Conservation (phyloP, 2,888 invertebrate genomes). For the Lasioglossum villosulum region DNA sequence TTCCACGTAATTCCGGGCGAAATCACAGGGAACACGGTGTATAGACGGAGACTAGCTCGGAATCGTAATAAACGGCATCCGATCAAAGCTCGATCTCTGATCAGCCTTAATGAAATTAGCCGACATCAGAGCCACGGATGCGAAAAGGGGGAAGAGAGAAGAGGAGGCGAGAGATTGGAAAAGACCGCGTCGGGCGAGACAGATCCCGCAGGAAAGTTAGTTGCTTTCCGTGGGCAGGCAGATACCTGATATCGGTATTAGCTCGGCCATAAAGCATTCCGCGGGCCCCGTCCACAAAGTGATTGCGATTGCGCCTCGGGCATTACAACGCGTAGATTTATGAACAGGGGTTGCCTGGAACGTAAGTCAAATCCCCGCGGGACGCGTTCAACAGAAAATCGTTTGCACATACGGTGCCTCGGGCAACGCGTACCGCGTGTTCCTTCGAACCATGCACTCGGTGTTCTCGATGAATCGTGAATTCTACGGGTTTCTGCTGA, state of each 20-base stretch:
- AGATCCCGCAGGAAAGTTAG: conserved; percentile 38
- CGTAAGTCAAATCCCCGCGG: conserved; percentile 65
- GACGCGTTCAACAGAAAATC: conserved; percentile 60
- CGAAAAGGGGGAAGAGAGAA: not conserved
- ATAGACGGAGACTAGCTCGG: not conserved
- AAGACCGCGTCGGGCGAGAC: conserved; percentile 30
- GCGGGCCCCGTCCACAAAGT: conserved; percentile 59
- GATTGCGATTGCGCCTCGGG: conserved; percentile 65
- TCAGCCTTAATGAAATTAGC: conserved; percentile 47
- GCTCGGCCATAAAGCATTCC: conserved; percentile 63
- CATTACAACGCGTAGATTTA: conserved; percentile 64
- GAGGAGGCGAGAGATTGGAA: conserved; percentile 16
- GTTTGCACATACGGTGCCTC: conserved; percentile 55
- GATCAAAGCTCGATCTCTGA: conserved; percentile 40
- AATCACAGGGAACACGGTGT: not conserved
- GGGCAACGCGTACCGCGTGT: conserved; percentile 30
- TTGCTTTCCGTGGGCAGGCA: conserved; percentile 38
- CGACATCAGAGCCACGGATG: not conserved
- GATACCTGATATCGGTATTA: conserved; percentile 68
- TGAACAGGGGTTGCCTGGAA: conserved; percentile 64
- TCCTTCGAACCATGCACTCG: conserved; percentile 23
- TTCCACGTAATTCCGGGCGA: not conserved
- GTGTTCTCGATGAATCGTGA: conserved; percentile 27
- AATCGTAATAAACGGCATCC: conserved; percentile 3
- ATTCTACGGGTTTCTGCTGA: not conserved